These are phyloP conservation scores for Rhabdophis nuchalis DNA, from an alignment of 2,797 vertebrate species.

Conservation along the genomic window DNA sequence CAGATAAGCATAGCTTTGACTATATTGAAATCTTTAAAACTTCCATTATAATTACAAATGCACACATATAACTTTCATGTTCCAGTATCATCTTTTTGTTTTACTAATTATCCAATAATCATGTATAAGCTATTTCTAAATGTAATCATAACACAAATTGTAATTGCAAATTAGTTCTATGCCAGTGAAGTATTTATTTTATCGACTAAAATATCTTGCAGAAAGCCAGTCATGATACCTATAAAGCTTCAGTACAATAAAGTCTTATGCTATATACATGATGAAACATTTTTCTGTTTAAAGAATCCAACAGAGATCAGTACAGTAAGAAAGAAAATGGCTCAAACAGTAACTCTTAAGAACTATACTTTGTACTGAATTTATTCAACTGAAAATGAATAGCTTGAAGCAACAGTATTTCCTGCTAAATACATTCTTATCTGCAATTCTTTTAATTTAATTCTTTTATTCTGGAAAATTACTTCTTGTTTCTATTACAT, in stretches of 20 bases:
- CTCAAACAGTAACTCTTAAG: background rate
- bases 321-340: background rate
- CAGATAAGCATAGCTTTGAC: background rate
- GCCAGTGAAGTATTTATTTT: accelerated
- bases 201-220: background rate
- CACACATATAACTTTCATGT: background rate
- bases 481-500: background rate
- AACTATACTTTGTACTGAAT: background rate
- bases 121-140: background rate
- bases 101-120: background rate
- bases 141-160: background rate
- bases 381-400: background rate
- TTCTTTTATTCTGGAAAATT: background rate
- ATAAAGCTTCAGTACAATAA: background rate
- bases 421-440: background rate
- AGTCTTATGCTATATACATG: background rate
- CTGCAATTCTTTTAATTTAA: background rate
- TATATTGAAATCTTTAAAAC: background rate
- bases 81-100: constrained; percentile 2
- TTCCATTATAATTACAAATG: background rate
- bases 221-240: background rate
- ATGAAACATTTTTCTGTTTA: background rate
- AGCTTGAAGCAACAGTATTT: constrained; percentile 2
- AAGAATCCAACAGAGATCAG: background rate
- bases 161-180: constrained; percentile 11